phyloP scores from a whole-genome alignment of 1,140 invertebrate genomes.

The Magallana gigas region DNA sequence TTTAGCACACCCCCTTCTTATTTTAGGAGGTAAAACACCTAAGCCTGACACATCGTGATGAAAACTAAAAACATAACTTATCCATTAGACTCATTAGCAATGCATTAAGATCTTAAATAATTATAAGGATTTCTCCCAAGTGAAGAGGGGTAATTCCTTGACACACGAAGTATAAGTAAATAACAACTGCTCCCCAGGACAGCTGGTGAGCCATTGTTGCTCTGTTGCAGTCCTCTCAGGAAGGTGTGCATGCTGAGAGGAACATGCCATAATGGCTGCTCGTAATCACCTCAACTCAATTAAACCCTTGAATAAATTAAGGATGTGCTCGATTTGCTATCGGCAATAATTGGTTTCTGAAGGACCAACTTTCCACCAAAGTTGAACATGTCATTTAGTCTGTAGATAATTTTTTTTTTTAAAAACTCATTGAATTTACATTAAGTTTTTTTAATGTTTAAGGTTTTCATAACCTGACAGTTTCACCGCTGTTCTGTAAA shows the following conservation, averaged over 20 bases:
- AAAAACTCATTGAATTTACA: not conserved
- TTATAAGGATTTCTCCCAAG: constrained; percentile 9
- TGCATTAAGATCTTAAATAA: constrained; percentile 28
- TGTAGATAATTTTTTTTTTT: not conserved
- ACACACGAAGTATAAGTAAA: constrained; percentile 5
- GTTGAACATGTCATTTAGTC: not conserved
- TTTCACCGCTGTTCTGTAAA: not conserved
- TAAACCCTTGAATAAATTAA: constrained; percentile 37
- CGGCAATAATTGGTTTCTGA: constrained; percentile 7
- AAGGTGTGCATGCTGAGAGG: constrained; percentile 11
- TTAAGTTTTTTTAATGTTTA: not conserved
- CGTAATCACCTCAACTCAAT: constrained; percentile 12
- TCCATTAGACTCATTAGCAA: constrained; percentile 20
- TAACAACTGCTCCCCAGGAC: not conserved
- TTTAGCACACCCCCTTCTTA: too few relatives aligned
- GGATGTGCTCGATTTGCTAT: not conserved
- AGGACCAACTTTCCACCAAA: not conserved
- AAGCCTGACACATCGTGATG: not conserved
- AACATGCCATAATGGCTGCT: not conserved
- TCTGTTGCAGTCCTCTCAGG: not conserved
- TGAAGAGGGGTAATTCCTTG: not conserved
- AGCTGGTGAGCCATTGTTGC: not conserved
- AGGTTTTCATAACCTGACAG: constrained; percentile 1
- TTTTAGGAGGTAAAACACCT: not conserved
- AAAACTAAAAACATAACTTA: constrained; percentile 25